phyloP scores from a whole-genome alignment of 2,888 invertebrate genomes.

The Noctua fimbriata region DNA sequence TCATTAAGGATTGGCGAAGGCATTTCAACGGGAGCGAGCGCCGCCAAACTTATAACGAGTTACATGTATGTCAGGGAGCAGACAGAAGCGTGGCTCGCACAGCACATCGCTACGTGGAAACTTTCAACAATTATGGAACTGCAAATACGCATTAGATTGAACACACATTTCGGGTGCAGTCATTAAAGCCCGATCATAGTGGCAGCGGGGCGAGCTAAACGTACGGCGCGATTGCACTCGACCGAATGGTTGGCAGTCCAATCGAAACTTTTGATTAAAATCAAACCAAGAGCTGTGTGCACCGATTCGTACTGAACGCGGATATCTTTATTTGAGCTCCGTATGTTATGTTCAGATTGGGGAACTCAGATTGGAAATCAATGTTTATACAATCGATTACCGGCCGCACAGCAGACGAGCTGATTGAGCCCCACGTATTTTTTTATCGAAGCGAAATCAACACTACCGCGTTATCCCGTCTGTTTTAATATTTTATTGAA shows the following conservation, averaged over 20 bases:
- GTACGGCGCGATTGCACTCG: slow-evolving; percentile 81
- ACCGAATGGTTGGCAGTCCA: slow-evolving; percentile 83
- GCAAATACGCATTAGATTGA: slow-evolving; percentile 86
- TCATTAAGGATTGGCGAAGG: slow-evolving; percentile 64
- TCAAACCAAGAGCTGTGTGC: slow-evolving; percentile 84
- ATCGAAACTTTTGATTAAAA: slow-evolving; percentile 90
- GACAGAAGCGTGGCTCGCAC: slow-evolving; percentile 66
- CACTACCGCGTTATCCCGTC: slow-evolving; percentile 1
- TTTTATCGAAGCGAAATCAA: slow-evolving; percentile 54
- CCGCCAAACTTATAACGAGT: slow-evolving; percentile 83
- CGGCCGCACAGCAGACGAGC: slow-evolving; percentile 44
- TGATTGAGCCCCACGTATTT: slow-evolving; percentile 64
- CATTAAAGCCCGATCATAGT: slow-evolving; percentile 84
- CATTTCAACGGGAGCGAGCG: slow-evolving; percentile 64
- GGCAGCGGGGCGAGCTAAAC: slow-evolving; percentile 71
- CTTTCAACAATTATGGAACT: slow-evolving; percentile 84
- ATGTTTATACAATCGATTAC: slow-evolving; percentile 84
- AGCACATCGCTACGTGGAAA: slow-evolving; percentile 72
- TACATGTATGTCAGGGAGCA: slow-evolving; percentile 73
- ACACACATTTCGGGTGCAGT: slow-evolving; percentile 83
- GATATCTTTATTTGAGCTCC: slow-evolving; percentile 88
- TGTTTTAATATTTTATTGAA: slow-evolving; percentile 25
- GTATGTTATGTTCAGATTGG: slow-evolving; percentile 83
- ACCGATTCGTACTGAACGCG: slow-evolving; percentile 80
- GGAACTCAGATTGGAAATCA: slow-evolving; percentile 79